Base-by-base conservation (phyloP, 92 coral and sea anemone genomes). In the Scolanthus callimorphus region DNA sequence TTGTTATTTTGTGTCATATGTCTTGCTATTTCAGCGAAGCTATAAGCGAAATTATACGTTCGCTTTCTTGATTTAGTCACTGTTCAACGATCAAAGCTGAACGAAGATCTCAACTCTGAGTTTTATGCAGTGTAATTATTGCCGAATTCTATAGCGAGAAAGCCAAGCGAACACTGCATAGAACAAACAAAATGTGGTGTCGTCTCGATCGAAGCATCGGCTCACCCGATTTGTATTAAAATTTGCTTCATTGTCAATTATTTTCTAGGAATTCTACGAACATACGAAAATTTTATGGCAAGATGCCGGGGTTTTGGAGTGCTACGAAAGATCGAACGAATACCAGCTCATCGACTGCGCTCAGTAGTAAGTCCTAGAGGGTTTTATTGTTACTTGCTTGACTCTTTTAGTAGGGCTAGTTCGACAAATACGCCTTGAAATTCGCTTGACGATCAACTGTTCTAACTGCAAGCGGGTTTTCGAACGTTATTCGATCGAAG, bases 351-450 rank as follows among this genome's bases (percentile, higher is more conserved):
- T 94, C 74, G 99, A 94, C 68, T 94, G 99, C 59, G 99, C 99
- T 46, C 99, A 94, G 57, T 94, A 94, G 99, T 94, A 84, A 94
- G 99, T 94, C n/a, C n/a, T n/a, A n/a, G n/a, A n/a, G n/a, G n/a
- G n/a, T 45, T 74, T 77, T 74, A 61, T 77, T 78, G 76, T 69
- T 70, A 77, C 85, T 75, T 69, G 70, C 73, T 71, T 68, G 80
- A 85, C 69, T 67, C 64, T 77, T 68, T 81, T 71, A 57, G 69
- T 70, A 49, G 69, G 85, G 70, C 64, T 68, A 86, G 67, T 73
- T 75, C 85, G 78, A 55, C 79, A 71, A 78, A 56, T 78, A 67
- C 71, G 70, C 77, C 83, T 54, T 82, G n/a, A 69, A 67, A 78
- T 60, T 76, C 74, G 71, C 63, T 57, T 67, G 25, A 17, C 51